Conservation (phyloP, 2,113 vertebrate species). For the Corvus hawaiiensis region DNA sequence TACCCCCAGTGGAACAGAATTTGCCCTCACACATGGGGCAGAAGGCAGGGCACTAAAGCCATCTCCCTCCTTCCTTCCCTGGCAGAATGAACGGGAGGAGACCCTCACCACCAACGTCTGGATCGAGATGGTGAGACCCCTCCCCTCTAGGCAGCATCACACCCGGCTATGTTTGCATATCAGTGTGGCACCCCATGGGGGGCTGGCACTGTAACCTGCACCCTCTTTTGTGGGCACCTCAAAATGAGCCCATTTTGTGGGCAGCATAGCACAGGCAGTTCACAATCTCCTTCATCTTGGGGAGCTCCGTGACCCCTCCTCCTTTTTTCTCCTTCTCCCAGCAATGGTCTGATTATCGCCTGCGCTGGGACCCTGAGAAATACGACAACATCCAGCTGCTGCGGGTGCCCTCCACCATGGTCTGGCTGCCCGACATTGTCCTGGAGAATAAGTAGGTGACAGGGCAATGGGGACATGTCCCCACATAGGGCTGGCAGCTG, state of each 20-base stretch:
- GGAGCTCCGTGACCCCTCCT: not conserved
- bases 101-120: constrained; percentile 91
- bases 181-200: not conserved
- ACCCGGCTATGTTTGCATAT: not conserved
- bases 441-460: constrained; percentile 90
- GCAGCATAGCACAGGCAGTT: not conserved
- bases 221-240: not conserved
- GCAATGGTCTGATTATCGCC: constrained; percentile 91
- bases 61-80: not conserved
- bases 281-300: accelerated
- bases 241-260: not conserved
- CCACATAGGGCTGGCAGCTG: not conserved
- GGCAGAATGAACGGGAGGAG: constrained; percentile 90
- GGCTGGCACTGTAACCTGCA: not conserved
- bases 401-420: constrained; percentile 85
- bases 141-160: not conserved
- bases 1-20: accelerated
- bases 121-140: constrained; percentile 89
- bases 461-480: not conserved
- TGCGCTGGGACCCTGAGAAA: constrained; percentile 80
- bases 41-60: not conserved
- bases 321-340: not conserved
- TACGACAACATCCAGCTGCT: constrained; percentile 80
- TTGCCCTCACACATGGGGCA: not conserved
- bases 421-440: constrained; percentile 90